phyloP scores from a whole-genome alignment of 1,140 invertebrate genomes.

The Chrysomallon squamiferum region DNA sequence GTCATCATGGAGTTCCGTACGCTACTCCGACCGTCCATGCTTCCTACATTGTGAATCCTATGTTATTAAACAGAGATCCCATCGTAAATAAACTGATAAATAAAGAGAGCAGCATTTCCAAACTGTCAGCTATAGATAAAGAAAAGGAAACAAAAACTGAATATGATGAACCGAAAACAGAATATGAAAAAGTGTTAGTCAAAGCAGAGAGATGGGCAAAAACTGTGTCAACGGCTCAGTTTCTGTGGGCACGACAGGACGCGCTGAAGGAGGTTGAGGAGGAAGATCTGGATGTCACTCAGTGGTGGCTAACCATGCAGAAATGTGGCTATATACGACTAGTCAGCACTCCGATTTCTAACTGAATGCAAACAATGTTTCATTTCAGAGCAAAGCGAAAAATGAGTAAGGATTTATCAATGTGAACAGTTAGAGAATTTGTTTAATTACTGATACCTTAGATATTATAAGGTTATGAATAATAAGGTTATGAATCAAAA shows the following conservation, averaged over 20 bases:
- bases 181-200: slow-evolving; percentile 36
- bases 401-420: too few species aligned
- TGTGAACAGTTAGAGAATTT: too few species aligned
- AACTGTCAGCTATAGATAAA: not conserved
- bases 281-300: slow-evolving; percentile 35
- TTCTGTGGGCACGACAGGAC: slow-evolving; percentile 35
- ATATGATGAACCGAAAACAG: slow-evolving; percentile 32
- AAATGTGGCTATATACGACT: not conserved
- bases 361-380: too few species aligned
- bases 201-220: slow-evolving; percentile 45
- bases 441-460: too few species aligned
- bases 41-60: slow-evolving; percentile 9
- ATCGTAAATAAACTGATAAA: slow-evolving; percentile 11
- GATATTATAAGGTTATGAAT: too few species aligned
- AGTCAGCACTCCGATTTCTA: too few species aligned
- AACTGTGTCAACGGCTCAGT: slow-evolving; percentile 32
- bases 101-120: slow-evolving; percentile 4
- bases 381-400: too few species aligned
- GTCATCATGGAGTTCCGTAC: slow-evolving; percentile 20
- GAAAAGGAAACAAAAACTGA: slow-evolving; percentile 13
- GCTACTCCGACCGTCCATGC: slow-evolving; percentile 8
- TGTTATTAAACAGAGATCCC: slow-evolving; percentile 20
- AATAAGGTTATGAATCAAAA: too few species aligned
- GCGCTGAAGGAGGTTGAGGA: slow-evolving; percentile 39
- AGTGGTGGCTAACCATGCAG: slow-evolving; percentile 42